Evolutionary conservation across 2,888 invertebrate species (phyloP), one percentile per base, ranked within the genome.

Genomic region (Linnaemya vulpina): DNA sequence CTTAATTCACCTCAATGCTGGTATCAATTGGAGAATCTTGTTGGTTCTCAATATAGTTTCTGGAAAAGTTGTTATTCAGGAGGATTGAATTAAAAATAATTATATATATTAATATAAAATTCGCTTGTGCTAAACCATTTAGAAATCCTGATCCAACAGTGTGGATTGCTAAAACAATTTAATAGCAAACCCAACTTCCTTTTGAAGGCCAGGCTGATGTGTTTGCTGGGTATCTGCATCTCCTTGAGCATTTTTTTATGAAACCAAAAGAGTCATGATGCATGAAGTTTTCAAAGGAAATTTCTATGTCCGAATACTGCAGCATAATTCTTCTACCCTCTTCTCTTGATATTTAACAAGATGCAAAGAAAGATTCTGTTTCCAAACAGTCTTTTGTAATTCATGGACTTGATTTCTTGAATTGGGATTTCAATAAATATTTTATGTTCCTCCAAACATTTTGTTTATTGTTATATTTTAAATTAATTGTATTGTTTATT

Each of bases 401-500:
- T 82, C 77, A 81, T 78, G 65, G 77, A 78, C 22, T 85, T 78
- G 55, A 49, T 43, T 35, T 43, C 22, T 74, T 76, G 53, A 53
- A 63, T 75, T n/a, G 58, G 65, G 7, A 30, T 35, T 51, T 25
- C 65, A 25, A 58, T 35, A 58, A 30, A 58, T 17, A 53, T 55
- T 67, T 17, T 65, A 43, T 70, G 35, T 77, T 63, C 55, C 13
- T 68, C 30, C 60, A 63, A 62, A 70, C 60, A 62, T 67, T 70
- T 70, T 40, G 62, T 55, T 53, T 46, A 43, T 75, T 79, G 58
- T 84, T 76, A 35, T 20, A 53, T 80, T 75, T 71, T 71, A 74
- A 70, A 78, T 85, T 78, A 78, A 78, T 82, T 85, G 85, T 85
- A 65, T 71, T 75, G 73, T 60, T 68, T 78, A 25, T 58, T 77